Base-by-base conservation (phyloP, 2,797 vertebrate species). In the Acanthurus lineatus region DNA sequence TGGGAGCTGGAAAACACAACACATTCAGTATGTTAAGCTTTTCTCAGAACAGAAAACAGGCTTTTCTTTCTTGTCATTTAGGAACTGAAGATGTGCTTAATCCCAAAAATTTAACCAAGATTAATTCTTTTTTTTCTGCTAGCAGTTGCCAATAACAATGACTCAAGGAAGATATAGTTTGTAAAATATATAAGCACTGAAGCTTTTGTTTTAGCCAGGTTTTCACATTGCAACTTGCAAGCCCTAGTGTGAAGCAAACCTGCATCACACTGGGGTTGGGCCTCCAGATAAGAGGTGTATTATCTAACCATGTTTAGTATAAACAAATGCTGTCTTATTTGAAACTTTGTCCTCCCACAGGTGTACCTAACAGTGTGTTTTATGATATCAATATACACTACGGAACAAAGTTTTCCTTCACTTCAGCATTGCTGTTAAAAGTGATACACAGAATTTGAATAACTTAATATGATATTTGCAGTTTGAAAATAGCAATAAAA, bases 1-100 rank as follows among this genome's bases (percentile, higher is more conserved):
- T 76, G 77, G 84, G 82, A 91, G 77, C 93, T 94, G 89, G 35
- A 88, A 92, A 32, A 88, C 61, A 89, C 16, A 77, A 71, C 28
- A 58, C 3, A 64, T 16, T 35, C 16, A 52, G 11, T 10, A 20
- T 11, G 8, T 79, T 56, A 69, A 52, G 17, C 16, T 61, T 4
- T 28, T 32, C 6, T 62, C 0, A 3, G 47, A 66, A 73, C 12
- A 63, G 4, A 73, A 72, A 68, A 59, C 20, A 56, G 11, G 20
- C 14, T 32, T 76, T 51, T 5, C 32, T 10, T 12, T 65, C 16
- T 2, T 47, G 20, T 63, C 25, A 40, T 10, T 11, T 35, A 25
- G 73, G 63, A 60, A 25, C 17, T 5, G 10, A 17, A 12, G 17
- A 15, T 4, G 1, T 14, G 35, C 49, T 42, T 25, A 9, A 52